phyloP scores from a whole-genome alignment of 2,888 invertebrate species.

The Orchesellides sinensis region DNA sequence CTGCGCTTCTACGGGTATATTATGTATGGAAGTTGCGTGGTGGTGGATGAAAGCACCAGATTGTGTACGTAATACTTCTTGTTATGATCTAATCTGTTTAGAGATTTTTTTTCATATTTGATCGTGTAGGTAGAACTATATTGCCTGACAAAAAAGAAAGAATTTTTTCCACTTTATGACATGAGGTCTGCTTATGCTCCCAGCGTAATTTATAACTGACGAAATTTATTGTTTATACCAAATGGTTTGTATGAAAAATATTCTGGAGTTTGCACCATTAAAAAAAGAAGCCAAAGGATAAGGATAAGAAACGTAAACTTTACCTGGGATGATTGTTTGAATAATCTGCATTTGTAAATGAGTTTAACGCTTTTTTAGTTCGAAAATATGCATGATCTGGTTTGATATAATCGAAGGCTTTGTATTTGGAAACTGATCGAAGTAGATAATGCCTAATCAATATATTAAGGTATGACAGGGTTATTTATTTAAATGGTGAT shows the following conservation, averaged over 20 bases:
- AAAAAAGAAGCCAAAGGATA: not conserved
- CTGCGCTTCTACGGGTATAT: not conserved
- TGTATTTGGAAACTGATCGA: too few species aligned
- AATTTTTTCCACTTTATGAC: slow-evolving; percentile 59
- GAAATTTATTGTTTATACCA: slow-evolving; percentile 70
- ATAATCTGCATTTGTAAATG: too few species aligned
- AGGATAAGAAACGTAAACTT: not conserved
- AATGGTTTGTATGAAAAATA: slow-evolving; percentile 35
- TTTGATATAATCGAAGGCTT: too few species aligned
- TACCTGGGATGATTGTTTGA: not conserved
- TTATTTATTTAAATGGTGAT: too few species aligned
- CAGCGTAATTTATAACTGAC: slow-evolving; percentile 71
- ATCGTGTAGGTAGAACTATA: slow-evolving; percentile 34
- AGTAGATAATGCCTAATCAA: too few species aligned
- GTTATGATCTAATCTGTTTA: slow-evolving; percentile 49
- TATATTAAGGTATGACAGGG: too few species aligned
- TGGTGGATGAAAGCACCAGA: slow-evolving; percentile 50
- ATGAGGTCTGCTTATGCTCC: slow-evolving; percentile 59
- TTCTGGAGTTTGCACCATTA: not conserved
- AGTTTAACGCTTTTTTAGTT: too few species aligned
- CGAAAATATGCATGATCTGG: too few species aligned
- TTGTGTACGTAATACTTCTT: slow-evolving; percentile 50
- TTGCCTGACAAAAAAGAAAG: slow-evolving; percentile 23
- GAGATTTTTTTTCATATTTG: slow-evolving; percentile 33
- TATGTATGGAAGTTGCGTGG: slow-evolving; percentile 6